Conservation (phyloP, 2,113 vertebrate species). For the Laterallus jamaicensis region DNA sequence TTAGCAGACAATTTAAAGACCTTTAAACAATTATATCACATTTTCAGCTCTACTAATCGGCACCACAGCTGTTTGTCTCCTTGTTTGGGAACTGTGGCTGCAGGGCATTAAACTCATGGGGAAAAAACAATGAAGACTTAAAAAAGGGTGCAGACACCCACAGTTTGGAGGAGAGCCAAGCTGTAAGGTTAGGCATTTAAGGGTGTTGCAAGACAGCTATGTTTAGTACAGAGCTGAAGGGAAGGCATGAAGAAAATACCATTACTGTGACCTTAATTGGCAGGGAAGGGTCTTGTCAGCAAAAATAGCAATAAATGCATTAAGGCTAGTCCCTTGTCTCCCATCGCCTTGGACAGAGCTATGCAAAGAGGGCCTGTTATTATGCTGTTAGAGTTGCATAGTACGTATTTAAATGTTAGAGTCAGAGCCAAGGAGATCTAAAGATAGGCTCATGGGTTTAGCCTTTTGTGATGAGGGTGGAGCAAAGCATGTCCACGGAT, state of each 20-base stretch:
- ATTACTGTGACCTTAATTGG: conserved; percentile 25
- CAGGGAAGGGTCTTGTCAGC: conserved; percentile 28
- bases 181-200: neutral
- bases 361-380: neutral
- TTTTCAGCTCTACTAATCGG: conserved; percentile 65
- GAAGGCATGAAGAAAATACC: neutral
- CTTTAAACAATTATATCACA: conserved; percentile 68
- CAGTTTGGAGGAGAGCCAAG: conserved; percentile 14
- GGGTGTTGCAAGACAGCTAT: neutral
- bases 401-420: neutral
- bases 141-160: neutral
- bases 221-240: conserved; percentile 40
- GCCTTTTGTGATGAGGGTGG: neutral
- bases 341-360: neutral
- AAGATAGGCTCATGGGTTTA: neutral
- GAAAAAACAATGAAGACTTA: neutral
- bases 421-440: neutral
- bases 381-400: neutral
- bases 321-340: neutral
- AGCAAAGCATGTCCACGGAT: neutral
- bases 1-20: conserved; percentile 74
- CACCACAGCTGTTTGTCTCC: conserved; percentile 61
- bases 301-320: conserved; percentile 21
- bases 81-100: conserved; percentile 40
- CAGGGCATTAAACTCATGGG: conserved; percentile 23